phyloP scores from a whole-genome alignment of 2,888 invertebrate species.

The Trissonchulus sp. region DNA sequence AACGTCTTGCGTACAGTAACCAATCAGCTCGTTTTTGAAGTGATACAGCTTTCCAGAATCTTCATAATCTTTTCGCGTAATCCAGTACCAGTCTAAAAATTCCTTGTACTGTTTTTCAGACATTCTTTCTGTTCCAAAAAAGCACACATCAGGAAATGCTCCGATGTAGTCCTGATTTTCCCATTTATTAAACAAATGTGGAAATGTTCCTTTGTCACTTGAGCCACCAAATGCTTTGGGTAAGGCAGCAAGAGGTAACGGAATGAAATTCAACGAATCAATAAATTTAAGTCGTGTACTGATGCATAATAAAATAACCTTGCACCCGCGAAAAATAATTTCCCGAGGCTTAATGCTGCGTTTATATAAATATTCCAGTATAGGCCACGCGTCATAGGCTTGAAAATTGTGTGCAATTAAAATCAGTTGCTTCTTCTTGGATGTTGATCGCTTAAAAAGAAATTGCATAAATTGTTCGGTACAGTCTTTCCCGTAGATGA shows the following conservation, averaged over 20 bases:
- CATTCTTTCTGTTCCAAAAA: conserved; percentile 7
- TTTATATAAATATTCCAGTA: conserved; percentile 21
- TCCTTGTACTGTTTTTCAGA: not conserved
- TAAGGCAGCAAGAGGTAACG: conserved; percentile 24
- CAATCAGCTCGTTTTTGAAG: not conserved
- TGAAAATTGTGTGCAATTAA: conserved; percentile 32
- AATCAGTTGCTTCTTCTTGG: not conserved
- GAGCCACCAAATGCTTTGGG: conserved; percentile 26
- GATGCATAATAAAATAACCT: conserved; percentile 27
- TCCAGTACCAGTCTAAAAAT: conserved; percentile 9
- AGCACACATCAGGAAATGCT: conserved; percentile 27
- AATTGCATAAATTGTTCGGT: not conserved
- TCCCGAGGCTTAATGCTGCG: conserved; percentile 14
- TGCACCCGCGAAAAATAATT: conserved; percentile 22
- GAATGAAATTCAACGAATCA: conserved; percentile 29
- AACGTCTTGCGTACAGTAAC: conserved; percentile 39
- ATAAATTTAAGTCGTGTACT: conserved; percentile 20
- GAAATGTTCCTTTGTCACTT: conserved; percentile 26
- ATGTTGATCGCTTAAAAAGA: not conserved
- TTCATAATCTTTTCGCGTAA: not conserved
- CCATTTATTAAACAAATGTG: conserved; percentile 29
- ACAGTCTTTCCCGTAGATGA: not conserved
- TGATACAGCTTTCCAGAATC: not conserved
- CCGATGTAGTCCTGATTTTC: conserved; percentile 15
- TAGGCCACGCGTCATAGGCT: conserved; percentile 33